Percentiles rank a stretch among this genome's conserved stretches.
Evolutionary conservation across 1,140 invertebrate species (phyloP).

Genomic region (Formica exsecta): DNA sequence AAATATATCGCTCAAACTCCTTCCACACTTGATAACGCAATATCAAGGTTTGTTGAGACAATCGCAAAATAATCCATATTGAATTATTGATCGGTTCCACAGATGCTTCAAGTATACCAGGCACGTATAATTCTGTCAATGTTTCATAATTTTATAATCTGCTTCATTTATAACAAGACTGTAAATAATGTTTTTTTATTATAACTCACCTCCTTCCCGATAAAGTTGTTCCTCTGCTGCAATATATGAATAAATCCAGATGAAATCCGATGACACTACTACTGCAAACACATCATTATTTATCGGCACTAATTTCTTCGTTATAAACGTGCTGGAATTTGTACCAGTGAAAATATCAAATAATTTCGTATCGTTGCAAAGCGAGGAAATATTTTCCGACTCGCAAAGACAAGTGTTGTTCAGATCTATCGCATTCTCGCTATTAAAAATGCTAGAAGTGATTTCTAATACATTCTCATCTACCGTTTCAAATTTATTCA

Average conservation of each 20-base stretch:
- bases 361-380: slow-evolving; percentile 45
- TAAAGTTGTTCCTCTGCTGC: slow-evolving; percentile 25
- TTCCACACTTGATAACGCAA: slow-evolving; percentile 74
- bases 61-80: slow-evolving; percentile 76
- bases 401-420: slow-evolving; percentile 43
- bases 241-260: slow-evolving; percentile 67
- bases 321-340: slow-evolving; percentile 44
- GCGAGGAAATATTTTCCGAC: slow-evolving; percentile 14
- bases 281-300: slow-evolving; percentile 41
- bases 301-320: slow-evolving; percentile 56
- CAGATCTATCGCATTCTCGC: slow-evolving; percentile 25
- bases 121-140: slow-evolving; percentile 68
- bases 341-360: slow-evolving; percentile 3
- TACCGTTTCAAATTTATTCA: slow-evolving; percentile 70
- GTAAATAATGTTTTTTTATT: not conserved
- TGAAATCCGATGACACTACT: slow-evolving; percentile 51
- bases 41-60: slow-evolving; percentile 70
- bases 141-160: slow-evolving; percentile 30
- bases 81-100: slow-evolving; percentile 46
- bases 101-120: slow-evolving; percentile 68
- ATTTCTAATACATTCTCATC: slow-evolving; percentile 49
- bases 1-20: slow-evolving; percentile 68
- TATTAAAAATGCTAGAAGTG: not conserved
- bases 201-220: slow-evolving; percentile 57
- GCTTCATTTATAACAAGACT: not conserved